Evolutionary conservation across 2,888 invertebrate species (phyloP).

Genomic region (Cantharis rufa): DNA sequence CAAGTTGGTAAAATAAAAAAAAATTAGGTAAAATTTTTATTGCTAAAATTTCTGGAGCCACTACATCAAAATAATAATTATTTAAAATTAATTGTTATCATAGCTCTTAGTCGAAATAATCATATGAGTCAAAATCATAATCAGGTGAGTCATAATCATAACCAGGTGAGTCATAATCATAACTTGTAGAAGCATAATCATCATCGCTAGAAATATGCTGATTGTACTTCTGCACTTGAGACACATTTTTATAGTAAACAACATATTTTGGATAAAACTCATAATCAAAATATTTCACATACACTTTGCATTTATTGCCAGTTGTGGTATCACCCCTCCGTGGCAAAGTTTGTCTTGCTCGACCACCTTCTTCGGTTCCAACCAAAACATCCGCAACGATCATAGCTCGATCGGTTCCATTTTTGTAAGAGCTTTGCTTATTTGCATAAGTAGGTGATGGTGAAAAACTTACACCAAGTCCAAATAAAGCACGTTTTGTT

Average conservation of each 20-base stretch:
- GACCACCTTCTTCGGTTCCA: constrained; percentile 31
- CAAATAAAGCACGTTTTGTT: constrained; percentile 39
- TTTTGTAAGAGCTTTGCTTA: constrained; percentile 36
- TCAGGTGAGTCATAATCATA: too few relatives aligned
- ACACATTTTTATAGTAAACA: constrained; percentile 35
- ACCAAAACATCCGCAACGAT: constrained; percentile 47
- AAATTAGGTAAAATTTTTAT: too few relatives aligned
- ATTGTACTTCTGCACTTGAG: background rate
- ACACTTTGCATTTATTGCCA: constrained; percentile 41
- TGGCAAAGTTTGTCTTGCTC: background rate
- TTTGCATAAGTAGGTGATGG: constrained; percentile 40
- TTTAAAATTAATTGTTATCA: too few relatives aligned
- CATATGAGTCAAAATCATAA: too few relatives aligned
- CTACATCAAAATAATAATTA: too few relatives aligned
- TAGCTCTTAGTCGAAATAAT: too few relatives aligned
- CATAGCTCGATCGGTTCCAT: constrained; percentile 41
- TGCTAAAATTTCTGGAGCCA: too few relatives aligned
- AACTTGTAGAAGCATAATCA: too few relatives aligned
- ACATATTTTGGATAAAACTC: constrained; percentile 51
- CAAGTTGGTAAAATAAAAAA: too few relatives aligned
- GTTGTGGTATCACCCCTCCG: constrained; percentile 43
- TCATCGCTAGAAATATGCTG: background rate
- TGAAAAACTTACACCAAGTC: constrained; percentile 48
- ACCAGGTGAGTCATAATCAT: too few relatives aligned
- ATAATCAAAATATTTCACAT: constrained; percentile 50